Percentiles rank a stretch among this genome's conserved stretches.
Conservation (phyloP, 2,113 vertebrate genomes). For the Gallinago undulata region DNA sequence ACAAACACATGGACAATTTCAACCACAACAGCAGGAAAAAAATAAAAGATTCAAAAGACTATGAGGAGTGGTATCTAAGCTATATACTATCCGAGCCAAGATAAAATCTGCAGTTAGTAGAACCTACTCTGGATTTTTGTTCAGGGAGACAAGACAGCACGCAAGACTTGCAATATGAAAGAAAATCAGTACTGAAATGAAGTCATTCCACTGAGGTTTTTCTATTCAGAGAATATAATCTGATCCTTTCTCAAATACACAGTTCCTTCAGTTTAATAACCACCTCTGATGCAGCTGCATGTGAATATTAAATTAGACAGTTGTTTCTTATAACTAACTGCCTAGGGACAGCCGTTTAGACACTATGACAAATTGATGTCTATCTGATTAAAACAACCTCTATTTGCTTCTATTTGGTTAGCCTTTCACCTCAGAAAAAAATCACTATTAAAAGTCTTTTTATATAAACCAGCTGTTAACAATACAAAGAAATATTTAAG, state of each 20-base stretch:
- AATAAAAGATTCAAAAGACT: background rate
- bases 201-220: background rate
- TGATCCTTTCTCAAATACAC: background rate
- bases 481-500: background rate
- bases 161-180: background rate
- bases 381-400: background rate
- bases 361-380: background rate
- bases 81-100: background rate
- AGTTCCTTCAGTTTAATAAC: background rate
- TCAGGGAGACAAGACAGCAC: background rate
- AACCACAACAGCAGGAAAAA: background rate
- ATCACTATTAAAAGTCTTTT: background rate
- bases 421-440: conserved; percentile 24
- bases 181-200: background rate
- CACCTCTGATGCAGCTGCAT: background rate
- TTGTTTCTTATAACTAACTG: background rate
- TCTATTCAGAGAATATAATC: background rate
- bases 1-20: background rate
- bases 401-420: background rate
- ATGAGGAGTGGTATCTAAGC: background rate
- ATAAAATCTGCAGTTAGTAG: background rate
- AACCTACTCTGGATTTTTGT: background rate
- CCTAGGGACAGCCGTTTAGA: background rate
- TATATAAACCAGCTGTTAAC: background rate
- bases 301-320: background rate